These are phyloP conservation scores for Enteromius thamalakanensis DNA, from an alignment of 2,797 vertebrate genomes.

Conservation along the genomic window DNA sequence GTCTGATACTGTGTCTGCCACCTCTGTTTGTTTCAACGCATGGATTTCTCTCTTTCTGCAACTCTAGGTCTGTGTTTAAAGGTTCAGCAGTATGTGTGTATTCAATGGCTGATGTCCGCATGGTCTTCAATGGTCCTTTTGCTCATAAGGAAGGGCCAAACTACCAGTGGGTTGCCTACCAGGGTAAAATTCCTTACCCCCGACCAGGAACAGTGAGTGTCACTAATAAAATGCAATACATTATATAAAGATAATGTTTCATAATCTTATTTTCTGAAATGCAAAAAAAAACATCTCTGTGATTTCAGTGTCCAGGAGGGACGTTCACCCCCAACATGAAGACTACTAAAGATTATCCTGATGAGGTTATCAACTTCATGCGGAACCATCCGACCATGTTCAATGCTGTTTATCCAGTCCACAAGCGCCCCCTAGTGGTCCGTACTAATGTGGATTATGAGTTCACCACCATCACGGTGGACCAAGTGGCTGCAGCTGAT, in stretches of 20 bases:
- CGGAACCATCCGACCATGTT: conserved; percentile 96
- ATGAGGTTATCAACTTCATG: conserved; percentile 99
- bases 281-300: neutral
- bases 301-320: conserved; percentile 91
- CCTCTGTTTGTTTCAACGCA: conserved; percentile 16
- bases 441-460: conserved; percentile 94
- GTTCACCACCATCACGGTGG: conserved; percentile 96
- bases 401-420: conserved; percentile 92
- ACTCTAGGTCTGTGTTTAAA: conserved; percentile 91
- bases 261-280: neutral
- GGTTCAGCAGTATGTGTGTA: conserved; percentile 98
- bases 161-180: conserved; percentile 99
- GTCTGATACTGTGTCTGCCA: neutral
- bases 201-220: conserved; percentile 93
- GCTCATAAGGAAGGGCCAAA: conserved; percentile 98
- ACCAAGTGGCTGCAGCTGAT: conserved; percentile 96
- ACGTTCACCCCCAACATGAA: conserved; percentile 99
- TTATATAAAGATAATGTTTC: neutral
- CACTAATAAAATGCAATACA: neutral
- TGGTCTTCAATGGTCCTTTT: conserved; percentile 98
- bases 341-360: conserved; percentile 98
- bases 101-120: conserved; percentile 98
- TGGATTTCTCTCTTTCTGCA: conserved; percentile 14
- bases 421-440: conserved; percentile 95
- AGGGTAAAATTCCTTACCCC: conserved; percentile 97